Base-by-base conservation (phyloP, 2,888 invertebrate species). In the Schizaphis graminum region DNA sequence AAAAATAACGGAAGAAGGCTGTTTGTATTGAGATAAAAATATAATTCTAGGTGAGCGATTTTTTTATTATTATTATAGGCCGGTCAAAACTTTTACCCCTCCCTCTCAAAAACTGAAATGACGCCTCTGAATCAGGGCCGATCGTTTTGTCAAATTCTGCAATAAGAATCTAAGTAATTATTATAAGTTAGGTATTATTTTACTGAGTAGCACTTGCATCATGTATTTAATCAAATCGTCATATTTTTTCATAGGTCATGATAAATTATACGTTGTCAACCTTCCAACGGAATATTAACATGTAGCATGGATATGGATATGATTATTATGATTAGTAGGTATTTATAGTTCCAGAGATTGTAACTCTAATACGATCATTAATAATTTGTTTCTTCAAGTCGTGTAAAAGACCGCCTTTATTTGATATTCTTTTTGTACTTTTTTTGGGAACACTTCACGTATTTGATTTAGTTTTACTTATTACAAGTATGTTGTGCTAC, bases 221-320 rank as follows among this genome's bases (percentile, higher is more conserved):
- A 77, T 41, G 35, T 56, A 41, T 24, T 53, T 56, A 41, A 56
- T 89, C 1, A 41, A 41, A 56, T 41, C 26, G 41, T 86, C 21
- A 0, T 77, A n/a, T 95, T 90, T 96, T 96, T 94, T 53, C 85
- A 10, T 96, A 98, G 98, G 98, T 96, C 97, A 98, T 95, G 98
- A 98, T 96, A 98, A 98, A 96, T 97, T 97, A 96, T 98, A 98
- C 96, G 96, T 97, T 95, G 98, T 98, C 21, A 97, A 97, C 95
- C 96, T 98, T 95, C 98, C 98, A 49, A 97, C 98, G 95, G 97
- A 97, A 95, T 44, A 44, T 44, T 98, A 98, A 96, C 97, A 98
- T 93, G 97, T 98, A 95, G 98, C 98, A 90, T 99, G 98, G 98
- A 98, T 98, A 96, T 99, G 99, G 98, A n/a, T n/a, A n/a, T n/a